Evolutionary conservation across 2,113 vertebrate genomes (phyloP).

Genomic region (Scatophagus argus): DNA sequence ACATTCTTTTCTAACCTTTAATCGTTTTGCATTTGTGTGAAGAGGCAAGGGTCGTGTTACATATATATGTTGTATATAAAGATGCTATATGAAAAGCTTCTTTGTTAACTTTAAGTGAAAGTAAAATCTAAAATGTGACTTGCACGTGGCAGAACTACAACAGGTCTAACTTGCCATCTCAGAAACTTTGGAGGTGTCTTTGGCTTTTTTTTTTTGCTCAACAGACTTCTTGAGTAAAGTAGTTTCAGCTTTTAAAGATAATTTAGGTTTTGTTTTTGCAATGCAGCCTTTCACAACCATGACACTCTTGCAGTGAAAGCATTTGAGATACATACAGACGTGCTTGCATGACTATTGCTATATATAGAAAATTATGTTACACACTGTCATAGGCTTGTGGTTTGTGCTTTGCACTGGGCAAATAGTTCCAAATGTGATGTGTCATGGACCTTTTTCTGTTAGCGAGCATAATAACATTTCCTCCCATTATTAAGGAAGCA

Average conservation of each 20-base stretch:
- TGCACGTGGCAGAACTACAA: constrained; percentile 1
- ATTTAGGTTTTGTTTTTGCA: constrained; percentile 3
- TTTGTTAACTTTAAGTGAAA: neutral
- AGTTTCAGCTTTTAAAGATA: neutral
- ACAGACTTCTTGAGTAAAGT: neutral
- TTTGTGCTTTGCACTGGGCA: too few relatives aligned
- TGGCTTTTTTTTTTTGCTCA: neutral
- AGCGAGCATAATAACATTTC: too few relatives aligned
- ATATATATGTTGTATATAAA: too few relatives aligned
- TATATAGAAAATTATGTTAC: neutral
- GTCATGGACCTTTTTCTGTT: too few relatives aligned
- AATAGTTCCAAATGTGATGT: too few relatives aligned
- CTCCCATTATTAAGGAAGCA: too few relatives aligned
- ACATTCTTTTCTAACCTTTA: constrained; percentile 27
- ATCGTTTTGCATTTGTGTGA: constrained; percentile 19
- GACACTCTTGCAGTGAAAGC: neutral
- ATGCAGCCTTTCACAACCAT: neutral
- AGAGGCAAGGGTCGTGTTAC: constrained; percentile 11
- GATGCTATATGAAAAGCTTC: constrained; percentile 8
- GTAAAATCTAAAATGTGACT: constrained; percentile 1
- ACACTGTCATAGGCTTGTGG: too few relatives aligned
- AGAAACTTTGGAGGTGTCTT: neutral
- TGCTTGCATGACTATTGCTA: neutral
- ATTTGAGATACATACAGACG: neutral
- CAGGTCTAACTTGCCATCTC: neutral